Base-by-base conservation (phyloP, 2,888 invertebrate species). In the Beris morrisii region DNA sequence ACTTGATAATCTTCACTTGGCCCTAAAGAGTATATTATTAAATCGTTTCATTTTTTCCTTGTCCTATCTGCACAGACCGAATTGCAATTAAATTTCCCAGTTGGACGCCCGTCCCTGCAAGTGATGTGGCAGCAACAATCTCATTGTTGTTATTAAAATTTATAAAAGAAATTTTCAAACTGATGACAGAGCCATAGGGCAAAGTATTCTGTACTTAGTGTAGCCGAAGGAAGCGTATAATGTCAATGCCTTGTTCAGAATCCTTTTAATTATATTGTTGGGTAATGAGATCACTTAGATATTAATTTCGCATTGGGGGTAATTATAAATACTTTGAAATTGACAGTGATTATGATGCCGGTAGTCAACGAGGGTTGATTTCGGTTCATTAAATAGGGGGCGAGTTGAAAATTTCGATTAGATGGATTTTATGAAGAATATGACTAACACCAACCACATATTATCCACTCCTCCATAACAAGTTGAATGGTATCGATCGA, bases 21-120 rank as follows among this genome's bases (percentile, higher is more conserved):
- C 28, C 61, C 38, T 61, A 15, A 13, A 6, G 28, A 30, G 52
- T 30, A 4, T 11, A 52, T 54, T 44, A 64, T 53, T 64, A 64
- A 64, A 64, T 44, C 45, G 54, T 53, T 54, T 64, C 43, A 64
- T 53, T 53, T 53, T 31, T 53, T 52, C 54, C 54, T 54, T 64
- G 46, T 30, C 28, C 30, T 63, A 38, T 59, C 48, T 50, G 50
- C 59, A 48, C 30, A 66, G 50, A 67, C 64, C 65, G 64, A 69
- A 69, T 58, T 66, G 66, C 67, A 70, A 70, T 70, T 70, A 70
- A 70, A 61, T 66, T 69, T 70, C 70, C 4, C 70, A 65, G 70
- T 67, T 67, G 70, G 70, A 65, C 45, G 58, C 63, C 66, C 67
- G 59, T 70, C 70, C 69, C 70, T 70, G 70, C 65, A 67, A 15